Conservation (phyloP, 2,888 invertebrate species). For the Melieria omissa region DNA sequence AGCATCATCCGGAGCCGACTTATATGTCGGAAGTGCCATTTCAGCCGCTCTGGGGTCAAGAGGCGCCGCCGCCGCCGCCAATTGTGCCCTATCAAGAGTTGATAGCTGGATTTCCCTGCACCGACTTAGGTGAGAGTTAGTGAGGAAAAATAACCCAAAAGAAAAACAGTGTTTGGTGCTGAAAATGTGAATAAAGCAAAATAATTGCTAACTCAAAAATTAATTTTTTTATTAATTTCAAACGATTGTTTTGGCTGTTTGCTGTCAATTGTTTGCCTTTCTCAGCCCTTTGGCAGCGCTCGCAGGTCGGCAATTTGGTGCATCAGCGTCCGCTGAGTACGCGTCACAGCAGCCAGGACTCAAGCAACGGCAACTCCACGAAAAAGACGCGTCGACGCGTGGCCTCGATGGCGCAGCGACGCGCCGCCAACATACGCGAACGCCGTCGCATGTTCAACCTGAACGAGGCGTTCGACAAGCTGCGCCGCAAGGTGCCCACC, state of each 20-base stretch:
- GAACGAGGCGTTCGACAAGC: slow-evolving; percentile 94
- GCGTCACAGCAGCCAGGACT: slow-evolving; percentile 37
- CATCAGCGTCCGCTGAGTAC: neutral
- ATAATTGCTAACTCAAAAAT: neutral
- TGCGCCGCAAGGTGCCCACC: slow-evolving; percentile 91
- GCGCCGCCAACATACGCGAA: slow-evolving; percentile 94
- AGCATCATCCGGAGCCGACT: slow-evolving; percentile 63
- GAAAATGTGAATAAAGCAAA: neutral
- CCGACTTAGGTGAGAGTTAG: slow-evolving; percentile 70
- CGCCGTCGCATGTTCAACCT: slow-evolving; percentile 94
- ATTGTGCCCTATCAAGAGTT: slow-evolving; percentile 76
- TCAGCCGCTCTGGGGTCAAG: slow-evolving; percentile 65
- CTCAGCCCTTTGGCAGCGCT: slow-evolving; percentile 70
- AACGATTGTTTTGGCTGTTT: neutral
- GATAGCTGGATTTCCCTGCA: slow-evolving; percentile 76
- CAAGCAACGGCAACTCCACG: slow-evolving; percentile 63
- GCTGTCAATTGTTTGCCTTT: neutral
- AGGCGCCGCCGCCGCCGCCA: slow-evolving; percentile 72
- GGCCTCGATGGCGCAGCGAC: slow-evolving; percentile 88
- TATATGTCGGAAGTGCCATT: slow-evolving; percentile 66
- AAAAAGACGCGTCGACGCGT: slow-evolving; percentile 89
- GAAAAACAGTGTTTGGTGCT: neutral
- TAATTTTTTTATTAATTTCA: neutral
- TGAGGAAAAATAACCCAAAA: neutral
- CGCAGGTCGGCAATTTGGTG: slow-evolving; percentile 70